Evolutionary conservation across 2,797 vertebrate genomes (phyloP).

Genomic region (Pantherophis vulpinus): DNA sequence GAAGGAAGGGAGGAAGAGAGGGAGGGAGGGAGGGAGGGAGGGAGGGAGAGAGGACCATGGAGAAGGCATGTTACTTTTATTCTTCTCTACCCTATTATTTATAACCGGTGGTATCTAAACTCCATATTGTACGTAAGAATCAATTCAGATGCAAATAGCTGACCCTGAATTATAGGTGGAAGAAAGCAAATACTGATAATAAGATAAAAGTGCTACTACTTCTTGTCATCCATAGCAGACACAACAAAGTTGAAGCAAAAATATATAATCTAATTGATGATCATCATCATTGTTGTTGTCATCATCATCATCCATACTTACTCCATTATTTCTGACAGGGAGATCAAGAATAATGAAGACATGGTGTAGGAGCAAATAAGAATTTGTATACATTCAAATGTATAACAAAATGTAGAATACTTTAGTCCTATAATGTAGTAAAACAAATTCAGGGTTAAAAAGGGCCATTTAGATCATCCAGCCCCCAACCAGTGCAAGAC

Average conservation of each 20-base stretch:
- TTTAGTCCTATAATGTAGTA: neutral
- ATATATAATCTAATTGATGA: slow-evolving; percentile 15
- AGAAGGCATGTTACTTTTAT: slow-evolving; percentile 44
- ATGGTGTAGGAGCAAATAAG: slow-evolving; percentile 46
- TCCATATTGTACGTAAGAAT: slow-evolving; percentile 55
- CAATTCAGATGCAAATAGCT: slow-evolving; percentile 71
- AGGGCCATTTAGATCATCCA: neutral
- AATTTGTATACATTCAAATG: slow-evolving; percentile 42
- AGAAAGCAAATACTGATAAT: slow-evolving; percentile 60
- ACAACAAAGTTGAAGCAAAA: slow-evolving; percentile 43
- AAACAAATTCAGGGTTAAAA: neutral
- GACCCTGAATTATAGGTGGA: slow-evolving; percentile 59
- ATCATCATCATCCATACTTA: neutral
- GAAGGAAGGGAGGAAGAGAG: slow-evolving; percentile 15
- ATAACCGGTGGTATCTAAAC: slow-evolving; percentile 59
- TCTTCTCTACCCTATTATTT: slow-evolving; percentile 61
- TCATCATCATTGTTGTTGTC: neutral
- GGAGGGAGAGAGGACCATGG: slow-evolving; percentile 46
- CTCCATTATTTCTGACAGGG: slow-evolving; percentile 36
- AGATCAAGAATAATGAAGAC: slow-evolving; percentile 9
- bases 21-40: too few species aligned
- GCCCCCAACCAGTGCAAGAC: neutral
- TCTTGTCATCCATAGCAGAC: slow-evolving; percentile 39
- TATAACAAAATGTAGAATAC: slow-evolving; percentile 27
- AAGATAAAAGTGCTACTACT: slow-evolving; percentile 43